Conservation (phyloP, 2,797 vertebrate genomes). For the Gambusia yucatana region DNA sequence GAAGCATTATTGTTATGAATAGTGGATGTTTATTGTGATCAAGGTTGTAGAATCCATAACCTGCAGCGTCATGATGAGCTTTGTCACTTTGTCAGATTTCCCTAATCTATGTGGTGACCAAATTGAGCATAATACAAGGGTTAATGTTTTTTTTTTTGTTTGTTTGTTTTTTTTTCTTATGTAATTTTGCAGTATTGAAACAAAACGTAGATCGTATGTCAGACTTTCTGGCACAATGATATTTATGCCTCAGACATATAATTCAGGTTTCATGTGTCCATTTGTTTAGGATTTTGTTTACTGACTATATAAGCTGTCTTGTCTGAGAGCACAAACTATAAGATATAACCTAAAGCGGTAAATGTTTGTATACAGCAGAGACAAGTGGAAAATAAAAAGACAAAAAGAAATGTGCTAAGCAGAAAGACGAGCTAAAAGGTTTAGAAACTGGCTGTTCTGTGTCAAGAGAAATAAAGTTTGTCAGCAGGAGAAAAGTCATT, state of each 20-base stretch:
- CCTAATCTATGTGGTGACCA: neutral
- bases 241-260: neutral
- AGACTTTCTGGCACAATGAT: neutral
- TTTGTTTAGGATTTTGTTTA: constrained; percentile 12
- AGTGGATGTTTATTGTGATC: neutral
- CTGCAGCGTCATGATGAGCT: neutral
- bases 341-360: constrained; percentile 72
- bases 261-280: constrained; percentile 5
- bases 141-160: neutral
- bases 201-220: neutral
- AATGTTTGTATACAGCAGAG: constrained; percentile 58
- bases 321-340: constrained; percentile 57
- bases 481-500: constrained; percentile 56
- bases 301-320: constrained; percentile 57
- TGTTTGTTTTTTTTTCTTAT: neutral
- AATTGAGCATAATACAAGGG: neutral
- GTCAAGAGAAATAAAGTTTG: constrained; percentile 34
- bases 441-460: constrained; percentile 31
- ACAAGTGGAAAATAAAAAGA: constrained; percentile 11
- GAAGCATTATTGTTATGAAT: neutral
- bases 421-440: neutral
- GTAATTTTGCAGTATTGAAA: neutral
- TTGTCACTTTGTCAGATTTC: neutral
- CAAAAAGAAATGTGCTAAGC: constrained; percentile 25
- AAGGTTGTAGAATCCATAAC: neutral